Evolutionary conservation across 2,888 invertebrate species (phyloP).

Genomic region (Strigamia maritima): DNA sequence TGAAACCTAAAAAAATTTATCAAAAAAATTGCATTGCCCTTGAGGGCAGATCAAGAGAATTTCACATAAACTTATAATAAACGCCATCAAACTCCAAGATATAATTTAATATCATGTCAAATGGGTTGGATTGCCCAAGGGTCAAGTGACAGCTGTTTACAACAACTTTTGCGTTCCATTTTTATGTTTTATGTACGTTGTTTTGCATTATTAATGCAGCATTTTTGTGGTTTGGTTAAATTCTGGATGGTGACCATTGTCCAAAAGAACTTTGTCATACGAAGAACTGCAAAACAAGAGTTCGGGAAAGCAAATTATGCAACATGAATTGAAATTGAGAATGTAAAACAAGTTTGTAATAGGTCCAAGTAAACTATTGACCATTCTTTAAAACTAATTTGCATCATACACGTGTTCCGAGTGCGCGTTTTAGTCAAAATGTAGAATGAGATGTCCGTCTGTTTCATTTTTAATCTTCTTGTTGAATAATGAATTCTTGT

Average conservation of each 20-base stretch:
- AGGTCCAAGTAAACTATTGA: no score
- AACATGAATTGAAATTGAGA: no score
- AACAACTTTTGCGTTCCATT: neutral
- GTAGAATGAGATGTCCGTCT: neutral
- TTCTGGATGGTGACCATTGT: no score
- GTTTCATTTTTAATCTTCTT: neutral
- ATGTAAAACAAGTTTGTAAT: no score
- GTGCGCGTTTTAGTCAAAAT: neutral
- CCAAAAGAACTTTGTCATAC: no score
- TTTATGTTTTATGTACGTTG: neutral
- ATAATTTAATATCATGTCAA: constrained; percentile 15
- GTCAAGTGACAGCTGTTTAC: constrained; percentile 9
- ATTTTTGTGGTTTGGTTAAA: no score
- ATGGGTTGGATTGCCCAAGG: neutral
- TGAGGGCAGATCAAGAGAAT: neutral
- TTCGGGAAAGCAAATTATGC: no score
- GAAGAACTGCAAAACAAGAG: no score
- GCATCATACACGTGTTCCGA: neutral
- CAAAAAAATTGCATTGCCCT: neutral
- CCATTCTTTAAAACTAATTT: neutral
- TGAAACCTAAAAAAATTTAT: neutral
- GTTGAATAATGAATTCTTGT: neutral
- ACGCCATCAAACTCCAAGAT: neutral
- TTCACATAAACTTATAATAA: neutral
- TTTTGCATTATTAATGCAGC: neutral